Evolutionary conservation across 1,140 invertebrate genomes (phyloP).

Genomic region (Megalonaias nervosa): DNA sequence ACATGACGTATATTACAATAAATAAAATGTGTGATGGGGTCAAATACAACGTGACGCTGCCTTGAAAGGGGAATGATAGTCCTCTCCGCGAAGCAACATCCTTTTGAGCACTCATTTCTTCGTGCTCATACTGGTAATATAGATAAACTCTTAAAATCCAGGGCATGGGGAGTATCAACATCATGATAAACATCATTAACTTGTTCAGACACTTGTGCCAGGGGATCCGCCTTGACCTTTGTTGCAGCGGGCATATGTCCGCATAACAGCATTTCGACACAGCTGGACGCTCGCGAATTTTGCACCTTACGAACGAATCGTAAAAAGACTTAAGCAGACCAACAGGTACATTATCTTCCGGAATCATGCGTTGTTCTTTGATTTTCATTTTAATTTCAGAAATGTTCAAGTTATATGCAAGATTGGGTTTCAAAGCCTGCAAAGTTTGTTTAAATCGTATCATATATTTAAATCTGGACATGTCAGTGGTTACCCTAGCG

Average conservation of each 20-base stretch:
- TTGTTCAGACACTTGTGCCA: conserved; percentile 15
- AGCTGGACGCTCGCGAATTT: conserved; percentile 15
- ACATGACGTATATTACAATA: conserved; percentile 7
- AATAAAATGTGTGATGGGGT: conserved; percentile 22
- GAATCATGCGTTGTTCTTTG: conserved; percentile 5
- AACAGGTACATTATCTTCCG: conserved; percentile 18
- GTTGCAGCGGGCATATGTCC: neutral
- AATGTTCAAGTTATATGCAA: conserved; percentile 7
- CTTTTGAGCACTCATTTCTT: conserved; percentile 12
- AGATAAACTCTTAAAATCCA: conserved; percentile 21
- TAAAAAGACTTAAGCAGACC: conserved; percentile 12
- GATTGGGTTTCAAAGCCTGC: neutral
- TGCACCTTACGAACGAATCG: conserved; percentile 26
- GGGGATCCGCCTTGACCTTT: neutral
- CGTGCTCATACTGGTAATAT: conserved; percentile 21
- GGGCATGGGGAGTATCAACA: conserved; percentile 1
- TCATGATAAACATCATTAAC: conserved; percentile 3
- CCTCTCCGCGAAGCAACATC: conserved; percentile 5
- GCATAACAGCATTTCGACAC: conserved; percentile 14
- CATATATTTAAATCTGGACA: conserved; percentile 22
- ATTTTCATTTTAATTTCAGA: conserved; percentile 1
- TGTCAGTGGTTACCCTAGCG: neutral
- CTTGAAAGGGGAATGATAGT: conserved; percentile 19
- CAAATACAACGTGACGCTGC: conserved; percentile 17
- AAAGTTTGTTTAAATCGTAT: conserved; percentile 9